Base-by-base conservation (phyloP, 1,140 invertebrate species). In the Caenorhabditis brenneri region DNA sequence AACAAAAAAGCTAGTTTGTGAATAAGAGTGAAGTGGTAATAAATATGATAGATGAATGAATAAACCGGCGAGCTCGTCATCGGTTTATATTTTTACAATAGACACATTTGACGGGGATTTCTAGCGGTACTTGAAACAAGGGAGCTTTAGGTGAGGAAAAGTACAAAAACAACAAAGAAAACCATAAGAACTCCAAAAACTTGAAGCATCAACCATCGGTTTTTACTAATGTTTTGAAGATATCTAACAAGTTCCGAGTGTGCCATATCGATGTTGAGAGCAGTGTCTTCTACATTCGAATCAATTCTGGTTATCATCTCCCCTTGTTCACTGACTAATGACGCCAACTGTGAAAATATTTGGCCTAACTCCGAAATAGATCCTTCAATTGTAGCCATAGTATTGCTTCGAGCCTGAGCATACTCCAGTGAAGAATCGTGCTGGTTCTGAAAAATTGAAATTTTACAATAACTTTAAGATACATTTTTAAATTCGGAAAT, bases 201-300 rank as follows among this genome's bases (percentile, higher is more conserved):
- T 93, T 99, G 99, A 88, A 99, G 95, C 96, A 99, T 99, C 15
- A 99, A 93, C 95, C 97, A 99, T 88, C 97, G 93, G 92, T 99
- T 99, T 55, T 95, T 96, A 15, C 96, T 95, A 24, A 99, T 95
- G 27, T 95, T 96, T 92, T 96, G 96, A 91, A 99, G 99, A 92
- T 99, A 99, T 92, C 96, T 97, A 81, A 99, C 92, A 86, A 99
- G 96, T 93, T 99, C 96, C 24, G 94, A 93, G 91, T 99, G 97
- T 24, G 97, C 98, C 69, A 96, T 95, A 93, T 98, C 97, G 46
- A 99, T 96, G 92, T 99, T 99, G 88, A 98, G 90, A 91, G 95
- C 95, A 2, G 97, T 94, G 91, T 98, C 95, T 91, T 97, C 95
- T 83, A 99, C 94, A 93, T 99, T 99, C 4, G 95, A 93, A 92